phyloP scores from a whole-genome alignment of 1,140 invertebrate genomes.

The Subanguina moxae region DNA sequence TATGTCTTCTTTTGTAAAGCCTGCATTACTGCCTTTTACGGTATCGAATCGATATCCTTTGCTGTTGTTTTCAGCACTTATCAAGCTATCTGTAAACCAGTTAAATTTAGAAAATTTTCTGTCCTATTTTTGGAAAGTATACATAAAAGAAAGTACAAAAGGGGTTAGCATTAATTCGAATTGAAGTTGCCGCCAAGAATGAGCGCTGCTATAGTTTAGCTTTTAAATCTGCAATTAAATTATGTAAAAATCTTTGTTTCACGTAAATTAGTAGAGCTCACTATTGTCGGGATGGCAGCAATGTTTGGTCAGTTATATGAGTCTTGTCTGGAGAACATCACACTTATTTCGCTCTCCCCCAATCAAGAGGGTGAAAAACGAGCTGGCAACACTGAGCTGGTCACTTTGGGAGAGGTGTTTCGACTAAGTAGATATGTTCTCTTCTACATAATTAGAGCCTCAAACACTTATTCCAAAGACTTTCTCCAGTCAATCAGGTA shows the following conservation, averaged over 20 bases:
- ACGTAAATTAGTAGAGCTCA: no score
- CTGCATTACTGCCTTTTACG: no score
- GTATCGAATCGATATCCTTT: no score
- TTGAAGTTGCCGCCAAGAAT: slow-evolving; percentile 1
- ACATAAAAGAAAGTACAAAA: no score
- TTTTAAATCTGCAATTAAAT: neutral
- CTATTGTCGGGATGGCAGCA: neutral
- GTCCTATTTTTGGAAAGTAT: no score
- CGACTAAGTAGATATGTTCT: slow-evolving; percentile 8
- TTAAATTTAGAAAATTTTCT: no score
- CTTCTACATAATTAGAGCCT: slow-evolving; percentile 15
- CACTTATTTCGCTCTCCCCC: neutral
- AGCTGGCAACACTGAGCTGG: neutral
- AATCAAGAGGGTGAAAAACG: neutral
- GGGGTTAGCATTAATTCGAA: no score
- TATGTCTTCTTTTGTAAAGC: no score
- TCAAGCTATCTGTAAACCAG: no score
- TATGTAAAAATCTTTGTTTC: neutral
- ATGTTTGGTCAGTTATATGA: slow-evolving; percentile 20
- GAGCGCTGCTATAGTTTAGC: neutral
- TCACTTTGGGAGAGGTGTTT: slow-evolving; percentile 12
- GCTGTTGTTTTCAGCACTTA: no score
- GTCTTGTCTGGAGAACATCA: slow-evolving; percentile 15
- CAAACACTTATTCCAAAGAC: slow-evolving; percentile 1
- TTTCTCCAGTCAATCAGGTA: neutral